Percentiles rank a stretch among this genome's conserved stretches.
phyloP scores from a whole-genome alignment of 2,888 invertebrate species.

The Apantesis nais region DNA sequence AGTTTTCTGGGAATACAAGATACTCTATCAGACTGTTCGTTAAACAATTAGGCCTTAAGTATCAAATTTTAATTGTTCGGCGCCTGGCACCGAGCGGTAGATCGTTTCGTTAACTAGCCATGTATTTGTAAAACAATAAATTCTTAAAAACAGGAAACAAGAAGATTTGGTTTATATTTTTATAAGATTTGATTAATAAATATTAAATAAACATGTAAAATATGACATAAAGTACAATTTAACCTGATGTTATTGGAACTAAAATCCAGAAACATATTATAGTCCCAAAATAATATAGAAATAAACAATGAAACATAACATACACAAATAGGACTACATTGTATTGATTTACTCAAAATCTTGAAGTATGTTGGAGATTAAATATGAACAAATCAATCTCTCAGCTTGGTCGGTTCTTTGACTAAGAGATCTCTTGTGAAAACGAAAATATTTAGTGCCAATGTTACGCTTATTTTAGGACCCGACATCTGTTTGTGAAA shows the following conservation, averaged over 20 bases:
- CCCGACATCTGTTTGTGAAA: neutral
- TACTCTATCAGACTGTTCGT: neutral
- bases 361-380: neutral
- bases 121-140: too few relatives aligned
- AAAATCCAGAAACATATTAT: neutral
- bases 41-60: too few relatives aligned
- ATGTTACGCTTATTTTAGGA: neutral
- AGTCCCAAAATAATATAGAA: neutral
- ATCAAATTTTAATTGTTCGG: too few relatives aligned
- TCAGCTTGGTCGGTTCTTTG: neutral
- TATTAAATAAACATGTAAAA: too few relatives aligned
- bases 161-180: too few relatives aligned
- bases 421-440: neutral
- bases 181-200: too few relatives aligned
- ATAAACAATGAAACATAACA: neutral
- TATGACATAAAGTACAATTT: neutral
- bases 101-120: too few relatives aligned
- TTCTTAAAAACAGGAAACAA: too few relatives aligned
- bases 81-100: too few relatives aligned
- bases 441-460: neutral
- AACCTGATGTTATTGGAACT: neutral
- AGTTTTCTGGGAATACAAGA: neutral
- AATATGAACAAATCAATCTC: neutral
- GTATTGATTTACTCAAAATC: neutral
- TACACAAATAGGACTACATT: neutral